Conservation (phyloP, 2,888 invertebrate species). For the Phaedon cochleariae region DNA sequence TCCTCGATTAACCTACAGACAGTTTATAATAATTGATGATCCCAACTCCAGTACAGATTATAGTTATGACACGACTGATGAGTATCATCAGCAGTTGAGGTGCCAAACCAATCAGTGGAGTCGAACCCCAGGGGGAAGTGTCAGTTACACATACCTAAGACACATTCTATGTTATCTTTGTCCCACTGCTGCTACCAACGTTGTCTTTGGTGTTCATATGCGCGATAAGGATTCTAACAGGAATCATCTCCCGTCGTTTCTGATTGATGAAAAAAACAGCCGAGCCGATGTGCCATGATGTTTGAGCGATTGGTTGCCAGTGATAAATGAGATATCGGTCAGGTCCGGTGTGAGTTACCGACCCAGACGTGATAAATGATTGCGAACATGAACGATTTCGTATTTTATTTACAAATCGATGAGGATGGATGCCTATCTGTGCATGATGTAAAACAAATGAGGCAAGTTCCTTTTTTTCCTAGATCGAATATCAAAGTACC, state of each 20-base stretch:
- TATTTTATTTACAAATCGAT: slow-evolving; percentile 24
- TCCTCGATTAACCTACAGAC: no score
- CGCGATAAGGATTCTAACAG: slow-evolving; percentile 12
- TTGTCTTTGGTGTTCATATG: no score
- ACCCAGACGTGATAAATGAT: slow-evolving; percentile 59
- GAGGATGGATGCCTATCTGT: not conserved
- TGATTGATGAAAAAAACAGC: slow-evolving; percentile 58
- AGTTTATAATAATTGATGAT: no score
- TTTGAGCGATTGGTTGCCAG: slow-evolving; percentile 59
- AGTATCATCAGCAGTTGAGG: no score
- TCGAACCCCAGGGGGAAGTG: no score
- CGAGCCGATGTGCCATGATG: slow-evolving; percentile 57
- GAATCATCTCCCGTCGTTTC: slow-evolving; percentile 41
- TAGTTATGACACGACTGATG: no score
- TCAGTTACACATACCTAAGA: no score
- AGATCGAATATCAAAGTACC: not conserved
- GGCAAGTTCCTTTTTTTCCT: not conserved
- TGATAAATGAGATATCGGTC: slow-evolving; percentile 61
- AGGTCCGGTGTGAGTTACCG: slow-evolving; percentile 55
- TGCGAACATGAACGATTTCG: slow-evolving; percentile 51
- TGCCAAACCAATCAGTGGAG: no score
- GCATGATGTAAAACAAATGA: not conserved
- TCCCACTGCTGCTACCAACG: no score
- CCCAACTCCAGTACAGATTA: no score
- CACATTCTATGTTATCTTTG: no score